Evolutionary conservation across 2,113 vertebrate genomes (phyloP).

Genomic region (Miniopterus natalensis): DNA sequence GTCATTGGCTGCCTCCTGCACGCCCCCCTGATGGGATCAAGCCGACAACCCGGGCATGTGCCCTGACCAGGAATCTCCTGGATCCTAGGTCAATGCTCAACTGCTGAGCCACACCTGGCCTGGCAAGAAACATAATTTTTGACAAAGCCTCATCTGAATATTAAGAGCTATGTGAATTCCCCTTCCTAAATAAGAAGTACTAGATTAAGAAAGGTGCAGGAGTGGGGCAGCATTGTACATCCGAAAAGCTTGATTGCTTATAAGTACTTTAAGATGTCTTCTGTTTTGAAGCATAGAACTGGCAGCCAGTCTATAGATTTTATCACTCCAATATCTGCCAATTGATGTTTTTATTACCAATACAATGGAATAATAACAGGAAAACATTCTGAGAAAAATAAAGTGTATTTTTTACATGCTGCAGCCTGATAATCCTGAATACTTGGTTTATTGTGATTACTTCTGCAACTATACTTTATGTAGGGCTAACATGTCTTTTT

Average conservation of each 20-base stretch:
- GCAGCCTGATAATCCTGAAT: background rate
- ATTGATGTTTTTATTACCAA: slow-evolving; percentile 9
- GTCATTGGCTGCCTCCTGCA: no score
- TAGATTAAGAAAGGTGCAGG: slow-evolving; percentile 13
- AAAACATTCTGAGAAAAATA: slow-evolving; percentile 4
- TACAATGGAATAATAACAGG: background rate
- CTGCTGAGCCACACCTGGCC: no score
- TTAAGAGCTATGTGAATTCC: background rate
- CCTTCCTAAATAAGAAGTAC: slow-evolving; percentile 9
- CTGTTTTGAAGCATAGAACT: slow-evolving; percentile 40
- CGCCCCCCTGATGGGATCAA: no score
- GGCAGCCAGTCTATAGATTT: slow-evolving; percentile 1
- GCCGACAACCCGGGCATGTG: no score
- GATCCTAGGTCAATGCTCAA: no score
- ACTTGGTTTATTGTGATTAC: background rate
- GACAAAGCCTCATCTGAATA: background rate
- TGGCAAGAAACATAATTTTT: background rate
- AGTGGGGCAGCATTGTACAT: background rate
- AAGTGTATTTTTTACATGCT: background rate
- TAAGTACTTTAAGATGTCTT: background rate
- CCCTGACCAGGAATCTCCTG: no score
- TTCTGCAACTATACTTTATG: background rate
- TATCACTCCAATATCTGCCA: background rate
- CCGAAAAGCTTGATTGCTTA: slow-evolving; percentile 27
- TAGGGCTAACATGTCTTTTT: background rate